Conservation (phyloP, 2,888 invertebrate genomes). For the Schizaphis graminum region DNA sequence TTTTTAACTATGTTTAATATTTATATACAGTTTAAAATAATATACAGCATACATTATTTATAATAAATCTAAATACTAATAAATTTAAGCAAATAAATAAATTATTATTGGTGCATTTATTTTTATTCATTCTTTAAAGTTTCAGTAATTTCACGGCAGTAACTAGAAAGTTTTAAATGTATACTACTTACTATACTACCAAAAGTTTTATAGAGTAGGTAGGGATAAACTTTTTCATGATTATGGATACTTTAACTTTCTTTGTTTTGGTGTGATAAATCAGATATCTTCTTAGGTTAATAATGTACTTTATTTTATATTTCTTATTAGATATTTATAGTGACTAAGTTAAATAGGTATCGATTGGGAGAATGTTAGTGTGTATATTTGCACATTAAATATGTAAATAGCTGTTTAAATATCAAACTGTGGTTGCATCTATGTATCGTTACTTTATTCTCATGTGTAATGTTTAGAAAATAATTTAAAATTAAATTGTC, state of each 20-base stretch:
- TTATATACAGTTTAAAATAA: too few species aligned
- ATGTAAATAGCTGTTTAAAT: neutral
- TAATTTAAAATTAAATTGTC: neutral
- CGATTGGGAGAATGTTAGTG: neutral
- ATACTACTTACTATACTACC: neutral
- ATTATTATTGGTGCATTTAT: conserved; percentile 10
- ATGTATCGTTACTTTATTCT: neutral
- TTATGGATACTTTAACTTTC: conserved; percentile 44
- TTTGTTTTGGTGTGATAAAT: conserved; percentile 41
- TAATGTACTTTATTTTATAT: conserved; percentile 20
- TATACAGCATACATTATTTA: too few species aligned
- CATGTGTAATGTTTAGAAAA: neutral
- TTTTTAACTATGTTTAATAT: too few species aligned
- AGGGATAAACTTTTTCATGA: conserved; percentile 43
- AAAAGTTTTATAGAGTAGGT: conserved; percentile 28
- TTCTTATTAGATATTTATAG: conserved; percentile 40
- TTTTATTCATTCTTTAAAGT: conserved; percentile 7
- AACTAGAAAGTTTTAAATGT: conserved; percentile 31
- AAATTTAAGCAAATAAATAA: conserved; percentile 3
- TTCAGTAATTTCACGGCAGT: conserved; percentile 22
- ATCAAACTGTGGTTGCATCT: neutral
- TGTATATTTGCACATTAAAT: neutral
- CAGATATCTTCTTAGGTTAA: neutral
- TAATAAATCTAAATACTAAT: neutral
- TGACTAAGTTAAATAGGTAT: conserved; percentile 17